phyloP scores from a whole-genome alignment of 1,140 invertebrate species.

The Rhopalosiphum padi region DNA sequence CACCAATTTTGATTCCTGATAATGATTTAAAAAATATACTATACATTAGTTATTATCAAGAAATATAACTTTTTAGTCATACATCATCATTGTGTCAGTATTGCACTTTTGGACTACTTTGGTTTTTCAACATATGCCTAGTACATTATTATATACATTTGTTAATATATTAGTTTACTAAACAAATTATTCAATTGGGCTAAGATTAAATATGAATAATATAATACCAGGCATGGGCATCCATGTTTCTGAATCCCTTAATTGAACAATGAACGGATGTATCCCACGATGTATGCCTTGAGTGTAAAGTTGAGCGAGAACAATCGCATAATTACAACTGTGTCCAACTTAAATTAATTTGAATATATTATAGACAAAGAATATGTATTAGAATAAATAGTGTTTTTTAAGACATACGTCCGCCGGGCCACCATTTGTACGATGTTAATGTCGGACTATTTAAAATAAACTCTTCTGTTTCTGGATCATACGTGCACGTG shows the following conservation, averaged over 20 bases:
- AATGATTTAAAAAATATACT: background rate
- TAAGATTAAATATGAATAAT: background rate
- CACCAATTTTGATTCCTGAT: conserved; percentile 85
- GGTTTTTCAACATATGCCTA: too few species aligned
- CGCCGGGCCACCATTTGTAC: conserved; percentile 95
- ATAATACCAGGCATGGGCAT: conserved; percentile 69
- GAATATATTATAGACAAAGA: background rate
- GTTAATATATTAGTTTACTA: background rate
- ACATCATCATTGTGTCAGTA: too few species aligned
- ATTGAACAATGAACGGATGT: conserved; percentile 91
- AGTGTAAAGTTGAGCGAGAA: conserved; percentile 87
- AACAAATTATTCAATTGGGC: background rate
- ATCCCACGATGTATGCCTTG: conserved; percentile 85
- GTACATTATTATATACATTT: background rate
- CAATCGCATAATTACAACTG: conserved; percentile 89
- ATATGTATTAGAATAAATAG: background rate
- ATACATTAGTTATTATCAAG: background rate
- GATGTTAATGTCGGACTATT: conserved; percentile 86
- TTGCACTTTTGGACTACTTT: too few species aligned
- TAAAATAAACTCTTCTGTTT: conserved; percentile 85
- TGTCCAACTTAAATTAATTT: conserved; percentile 78
- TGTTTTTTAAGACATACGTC: conserved; percentile 71
- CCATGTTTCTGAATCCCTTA: conserved; percentile 87
- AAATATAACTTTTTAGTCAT: background rate
- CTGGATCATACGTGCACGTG: conserved; percentile 85